Conservation (phyloP, 2,888 invertebrate genomes). For the Clivina fossor region DNA sequence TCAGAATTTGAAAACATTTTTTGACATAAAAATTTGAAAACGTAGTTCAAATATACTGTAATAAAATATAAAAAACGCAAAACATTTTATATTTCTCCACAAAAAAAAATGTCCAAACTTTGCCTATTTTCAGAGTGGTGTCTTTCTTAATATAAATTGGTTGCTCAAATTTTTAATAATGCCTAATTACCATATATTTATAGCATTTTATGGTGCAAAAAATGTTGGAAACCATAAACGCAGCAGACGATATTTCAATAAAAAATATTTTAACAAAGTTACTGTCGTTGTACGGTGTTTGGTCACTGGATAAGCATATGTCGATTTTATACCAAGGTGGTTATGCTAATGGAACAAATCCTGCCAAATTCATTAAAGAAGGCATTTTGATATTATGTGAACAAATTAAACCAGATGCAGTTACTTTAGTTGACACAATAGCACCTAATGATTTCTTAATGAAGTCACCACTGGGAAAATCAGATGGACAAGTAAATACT, state of each 20-base stretch:
- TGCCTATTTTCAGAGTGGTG: too few species aligned
- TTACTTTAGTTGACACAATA: slow-evolving; percentile 76
- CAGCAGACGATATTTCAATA: slow-evolving; percentile 54
- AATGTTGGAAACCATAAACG: slow-evolving; percentile 54
- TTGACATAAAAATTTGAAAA: too few species aligned
- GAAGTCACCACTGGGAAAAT: slow-evolving; percentile 79
- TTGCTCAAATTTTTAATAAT: too few species aligned
- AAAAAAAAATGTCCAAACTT: too few species aligned
- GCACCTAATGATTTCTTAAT: slow-evolving; percentile 87
- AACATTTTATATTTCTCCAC: too few species aligned
- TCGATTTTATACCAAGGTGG: slow-evolving; percentile 71
- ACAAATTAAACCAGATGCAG: slow-evolving; percentile 68
- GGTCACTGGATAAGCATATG: slow-evolving; percentile 72
- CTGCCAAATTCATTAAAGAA: slow-evolving; percentile 65
- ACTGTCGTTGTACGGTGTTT: slow-evolving; percentile 67
- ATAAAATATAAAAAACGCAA: too few species aligned
- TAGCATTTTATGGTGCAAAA: slow-evolving; percentile 60
- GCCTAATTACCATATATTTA: slow-evolving; percentile 40
- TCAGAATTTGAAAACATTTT: too few species aligned
- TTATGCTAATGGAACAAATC: slow-evolving; percentile 58
- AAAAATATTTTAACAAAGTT: slow-evolving; percentile 60
- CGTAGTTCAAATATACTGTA: too few species aligned
- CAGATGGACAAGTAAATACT: slow-evolving; percentile 76
- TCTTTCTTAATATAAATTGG: too few species aligned
- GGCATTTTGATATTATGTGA: slow-evolving; percentile 66